Evolutionary conservation across 1,140 invertebrate genomes (phyloP).

Genomic region (Macrostomum lignano): DNA sequence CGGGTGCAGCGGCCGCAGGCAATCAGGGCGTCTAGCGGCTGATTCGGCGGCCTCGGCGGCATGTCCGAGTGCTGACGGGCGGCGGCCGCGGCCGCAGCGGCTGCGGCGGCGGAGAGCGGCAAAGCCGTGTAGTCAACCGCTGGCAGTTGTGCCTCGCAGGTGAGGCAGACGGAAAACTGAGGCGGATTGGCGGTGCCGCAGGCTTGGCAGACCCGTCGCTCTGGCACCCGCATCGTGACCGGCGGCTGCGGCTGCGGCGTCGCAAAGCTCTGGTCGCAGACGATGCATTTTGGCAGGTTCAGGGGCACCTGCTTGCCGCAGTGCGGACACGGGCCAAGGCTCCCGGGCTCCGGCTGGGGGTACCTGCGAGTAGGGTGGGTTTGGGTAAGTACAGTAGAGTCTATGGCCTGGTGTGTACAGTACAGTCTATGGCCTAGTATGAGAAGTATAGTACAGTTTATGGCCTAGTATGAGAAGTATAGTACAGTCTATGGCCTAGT

Average conservation of each 20-base stretch:
- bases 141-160: conserved; percentile 14
- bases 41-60: conserved; percentile 6
- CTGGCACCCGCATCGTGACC: conserved; percentile 8
- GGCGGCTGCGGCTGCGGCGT: too few relatives aligned
- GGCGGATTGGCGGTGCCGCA: conserved; percentile 18
- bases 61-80: too few relatives aligned
- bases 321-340: conserved; percentile 19
- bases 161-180: conserved; percentile 12
- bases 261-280: too few relatives aligned
- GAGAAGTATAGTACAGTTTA: too few relatives aligned
- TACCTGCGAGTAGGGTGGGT: too few relatives aligned
- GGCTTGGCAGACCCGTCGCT: conserved; percentile 11
- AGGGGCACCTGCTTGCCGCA: conserved; percentile 23
- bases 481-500: too few relatives aligned
- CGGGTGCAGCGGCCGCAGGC: conserved; percentile 16
- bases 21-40: neutral
- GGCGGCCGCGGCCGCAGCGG: neutral
- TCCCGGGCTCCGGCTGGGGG: conserved; percentile 15
- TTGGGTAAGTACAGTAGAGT: too few relatives aligned
- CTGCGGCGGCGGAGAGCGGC: too few relatives aligned
- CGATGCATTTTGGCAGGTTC: conserved; percentile 17
- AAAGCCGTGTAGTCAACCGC: conserved; percentile 1
- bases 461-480: too few relatives aligned
- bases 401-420: too few relatives aligned
- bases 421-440: too few relatives aligned